phyloP scores from a whole-genome alignment of 2,888 invertebrate species.

The Yponomeuta sedellus region DNA sequence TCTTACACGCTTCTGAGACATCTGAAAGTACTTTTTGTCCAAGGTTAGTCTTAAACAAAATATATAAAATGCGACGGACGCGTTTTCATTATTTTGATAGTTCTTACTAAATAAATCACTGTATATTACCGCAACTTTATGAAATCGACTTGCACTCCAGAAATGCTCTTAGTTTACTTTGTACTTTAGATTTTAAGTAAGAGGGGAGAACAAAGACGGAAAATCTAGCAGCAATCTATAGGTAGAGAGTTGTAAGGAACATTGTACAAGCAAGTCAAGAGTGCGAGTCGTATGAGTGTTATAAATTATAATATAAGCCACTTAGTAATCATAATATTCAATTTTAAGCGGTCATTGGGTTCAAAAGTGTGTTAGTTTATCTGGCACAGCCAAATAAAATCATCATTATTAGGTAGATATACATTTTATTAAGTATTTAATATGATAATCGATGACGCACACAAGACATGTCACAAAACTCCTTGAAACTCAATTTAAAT shows the following conservation, averaged over 20 bases:
- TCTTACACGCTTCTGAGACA: too few species aligned
- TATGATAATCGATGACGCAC: too few species aligned
- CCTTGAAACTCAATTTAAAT: too few species aligned
- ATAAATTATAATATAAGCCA: too few species aligned
- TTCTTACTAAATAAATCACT: background rate
- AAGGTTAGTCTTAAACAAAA: background rate
- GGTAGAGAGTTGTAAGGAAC: background rate
- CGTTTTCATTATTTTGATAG: background rate
- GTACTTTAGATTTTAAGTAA: constrained; percentile 40
- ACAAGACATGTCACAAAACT: too few species aligned
- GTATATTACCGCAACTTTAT: background rate
- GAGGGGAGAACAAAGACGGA: constrained; percentile 15
- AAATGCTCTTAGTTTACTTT: constrained; percentile 39
- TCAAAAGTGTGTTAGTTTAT: background rate
- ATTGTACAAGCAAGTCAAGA: background rate
- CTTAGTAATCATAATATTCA: background rate
- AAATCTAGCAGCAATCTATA: background rate
- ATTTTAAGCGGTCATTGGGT: too few species aligned
- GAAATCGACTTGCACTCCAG: constrained; percentile 42
- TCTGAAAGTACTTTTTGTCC: background rate
- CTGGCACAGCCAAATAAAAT: background rate
- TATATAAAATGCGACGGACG: background rate
- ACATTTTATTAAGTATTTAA: too few species aligned
- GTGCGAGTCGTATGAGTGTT: background rate
- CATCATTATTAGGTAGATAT: too few species aligned